Base-by-base conservation (phyloP, 2,797 vertebrate genomes). In the Coreius guichenoti region DNA sequence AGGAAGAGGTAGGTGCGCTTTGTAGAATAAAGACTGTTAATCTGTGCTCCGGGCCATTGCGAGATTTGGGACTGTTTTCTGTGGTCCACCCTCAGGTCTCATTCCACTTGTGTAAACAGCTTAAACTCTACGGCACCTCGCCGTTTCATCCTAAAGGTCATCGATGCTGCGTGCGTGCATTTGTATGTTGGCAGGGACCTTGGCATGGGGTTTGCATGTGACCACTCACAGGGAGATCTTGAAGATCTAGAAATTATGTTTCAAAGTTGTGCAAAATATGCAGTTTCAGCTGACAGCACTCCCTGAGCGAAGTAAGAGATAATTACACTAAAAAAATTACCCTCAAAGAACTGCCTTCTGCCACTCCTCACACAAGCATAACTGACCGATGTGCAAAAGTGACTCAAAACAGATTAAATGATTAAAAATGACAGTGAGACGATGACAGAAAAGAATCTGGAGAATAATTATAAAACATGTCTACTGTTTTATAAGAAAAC, bases 1-100 rank as follows among this genome's bases (percentile, higher is more conserved):
- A 70, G 65, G 87, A 91, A 87, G 88, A 91, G 56, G n/a, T 86
- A 89, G 86, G 79, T 13, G 11, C 63, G 63, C 87, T 73, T 75
- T 47, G 80, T 72, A 90, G 88, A 89, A 92, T 91, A 90, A 92
- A 89, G 80, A 72, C 77, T 61, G 79, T 90, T 92, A 92, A 94
- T 94, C 92, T 93, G 65, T 89, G 91, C 93, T 92, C 16, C 77
- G 87, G 94, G 93, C 91, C 29, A 83, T 89, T 80, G 91, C 89
- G 43, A 88, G 78, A 83, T 72, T 74, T 83, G 58, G 91, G 87
- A 77, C 54, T 81, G 43, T 86, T 88, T 89, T 92, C 85, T 90
- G 86, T 83, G 86, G 45, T 88, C 7, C 63, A 49, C 73, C 19
- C 73, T 79, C 61, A 80, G 33, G 87, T 85, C 33, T 91, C 93